Percentiles rank a stretch among this genome's conserved stretches.
Evolutionary conservation across 1,140 invertebrate species (phyloP).

Genomic region (Stenopsyche tienmushanensis): DNA sequence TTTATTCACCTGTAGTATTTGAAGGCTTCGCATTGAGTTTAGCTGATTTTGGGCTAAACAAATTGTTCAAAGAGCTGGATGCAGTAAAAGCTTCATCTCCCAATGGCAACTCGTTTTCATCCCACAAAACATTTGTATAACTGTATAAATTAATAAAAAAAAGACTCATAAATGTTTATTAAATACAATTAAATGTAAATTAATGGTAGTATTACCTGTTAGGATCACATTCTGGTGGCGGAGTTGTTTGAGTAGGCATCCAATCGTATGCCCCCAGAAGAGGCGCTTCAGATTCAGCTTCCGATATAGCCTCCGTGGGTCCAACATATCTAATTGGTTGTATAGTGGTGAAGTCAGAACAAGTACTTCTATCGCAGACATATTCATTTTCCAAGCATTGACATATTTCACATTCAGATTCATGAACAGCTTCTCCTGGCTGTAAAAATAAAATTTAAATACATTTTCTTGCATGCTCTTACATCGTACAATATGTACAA

Average conservation of each 20-base stretch:
- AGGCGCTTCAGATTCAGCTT: not conserved
- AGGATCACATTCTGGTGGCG: constrained; percentile 54
- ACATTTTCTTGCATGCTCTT: no score
- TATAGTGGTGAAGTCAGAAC: constrained; percentile 36
- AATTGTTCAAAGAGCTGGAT: constrained; percentile 54
- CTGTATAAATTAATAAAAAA: constrained; percentile 41
- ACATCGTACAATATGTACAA: not conserved
- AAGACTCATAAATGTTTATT: no score
- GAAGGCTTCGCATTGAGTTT: constrained; percentile 50
- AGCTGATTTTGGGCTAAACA: constrained; percentile 57
- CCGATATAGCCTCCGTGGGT: not conserved
- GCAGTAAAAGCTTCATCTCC: constrained; percentile 61
- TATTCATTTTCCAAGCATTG: constrained; percentile 71
- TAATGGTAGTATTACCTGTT: no score
- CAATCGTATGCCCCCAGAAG: no score
- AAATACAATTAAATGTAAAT: no score
- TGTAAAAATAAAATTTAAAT: no score
- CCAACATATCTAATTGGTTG: not conserved
- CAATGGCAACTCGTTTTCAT: constrained; percentile 49
- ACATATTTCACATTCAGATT: constrained; percentile 63
- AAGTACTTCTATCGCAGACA: constrained; percentile 56
- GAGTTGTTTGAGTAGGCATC: constrained; percentile 45
- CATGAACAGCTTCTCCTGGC: constrained; percentile 57
- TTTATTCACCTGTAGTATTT: constrained; percentile 47
- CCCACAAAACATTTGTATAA: constrained; percentile 60